Conservation (phyloP, 2,888 invertebrate genomes). For the Dryadula phaetusa region DNA sequence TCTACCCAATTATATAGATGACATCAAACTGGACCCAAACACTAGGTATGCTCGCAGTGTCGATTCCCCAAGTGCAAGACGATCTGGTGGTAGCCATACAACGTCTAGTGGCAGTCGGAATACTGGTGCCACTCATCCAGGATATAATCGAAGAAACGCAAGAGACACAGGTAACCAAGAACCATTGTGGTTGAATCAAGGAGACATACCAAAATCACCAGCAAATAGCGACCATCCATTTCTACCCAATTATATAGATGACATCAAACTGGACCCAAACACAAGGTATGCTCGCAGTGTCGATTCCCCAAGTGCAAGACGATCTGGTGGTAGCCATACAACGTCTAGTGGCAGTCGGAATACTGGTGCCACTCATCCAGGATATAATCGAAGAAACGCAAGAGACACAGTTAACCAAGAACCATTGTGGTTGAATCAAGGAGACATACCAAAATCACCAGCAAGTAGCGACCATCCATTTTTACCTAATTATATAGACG, state of each 20-base stretch:
- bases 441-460: conserved; percentile 47
- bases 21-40: conserved; percentile 51
- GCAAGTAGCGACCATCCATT: conserved; percentile 36
- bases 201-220: conserved; percentile 50
- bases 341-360: conserved; percentile 50
- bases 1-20: conserved; percentile 52
- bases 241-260: conserved; percentile 52
- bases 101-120: conserved; percentile 50
- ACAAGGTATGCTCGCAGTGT: conserved; percentile 54
- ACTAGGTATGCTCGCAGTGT: conserved; percentile 54
- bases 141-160: conserved; percentile 59
- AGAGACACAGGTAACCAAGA: conserved; percentile 46
- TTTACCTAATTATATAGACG: conserved; percentile 37
- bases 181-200: conserved; percentile 50
- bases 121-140: conserved; percentile 59
- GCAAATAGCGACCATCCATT: conserved; percentile 51
- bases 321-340: conserved; percentile 53
- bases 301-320: conserved; percentile 55
- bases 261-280: conserved; percentile 51
- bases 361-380: conserved; percentile 59
- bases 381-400: conserved; percentile 59
- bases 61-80: conserved; percentile 55
- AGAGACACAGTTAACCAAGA: conserved; percentile 43
- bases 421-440: conserved; percentile 47
- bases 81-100: conserved; percentile 53